phyloP scores from a whole-genome alignment of 2,888 invertebrate species.

The Lepeophtheirus nordmannii region DNA sequence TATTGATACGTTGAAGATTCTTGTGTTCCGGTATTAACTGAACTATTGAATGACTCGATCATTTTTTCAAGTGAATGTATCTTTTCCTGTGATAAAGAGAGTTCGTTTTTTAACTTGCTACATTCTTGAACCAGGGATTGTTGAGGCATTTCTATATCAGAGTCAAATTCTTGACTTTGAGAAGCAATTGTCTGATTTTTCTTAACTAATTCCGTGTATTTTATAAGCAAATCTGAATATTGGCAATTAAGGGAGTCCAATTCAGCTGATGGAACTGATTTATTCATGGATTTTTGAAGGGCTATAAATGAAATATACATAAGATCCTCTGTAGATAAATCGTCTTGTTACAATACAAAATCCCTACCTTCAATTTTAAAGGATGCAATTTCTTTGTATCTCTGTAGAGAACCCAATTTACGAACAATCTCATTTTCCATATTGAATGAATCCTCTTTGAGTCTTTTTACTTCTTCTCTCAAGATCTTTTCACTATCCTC shows the following conservation, averaged over 20 bases:
- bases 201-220: conserved; percentile 13
- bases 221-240: conserved; percentile 7
- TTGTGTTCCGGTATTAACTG: neutral
- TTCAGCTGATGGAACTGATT: conserved; percentile 10
- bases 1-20: conserved; percentile 6
- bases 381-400: conserved; percentile 5
- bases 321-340: too few relatives aligned
- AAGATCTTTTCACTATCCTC: conserved; percentile 11
- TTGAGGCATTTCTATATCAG: neutral
- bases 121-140: conserved; percentile 5
- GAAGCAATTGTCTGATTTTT: neutral
- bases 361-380: conserved; percentile 10
- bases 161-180: conserved; percentile 10
- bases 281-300: conserved; percentile 2
- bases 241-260: conserved; percentile 15
- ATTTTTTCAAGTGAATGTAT: conserved; percentile 9
- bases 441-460: conserved; percentile 5
- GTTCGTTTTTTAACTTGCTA: conserved; percentile 10
- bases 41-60: neutral
- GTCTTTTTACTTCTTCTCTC: conserved; percentile 1
- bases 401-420: conserved; percentile 7
- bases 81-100: conserved; percentile 12
- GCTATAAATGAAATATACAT: too few relatives aligned
- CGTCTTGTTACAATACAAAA: too few relatives aligned
- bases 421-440: conserved; percentile 10